phyloP scores from a whole-genome alignment of 2,888 invertebrate species.

The Eremobia ochroleuca region DNA sequence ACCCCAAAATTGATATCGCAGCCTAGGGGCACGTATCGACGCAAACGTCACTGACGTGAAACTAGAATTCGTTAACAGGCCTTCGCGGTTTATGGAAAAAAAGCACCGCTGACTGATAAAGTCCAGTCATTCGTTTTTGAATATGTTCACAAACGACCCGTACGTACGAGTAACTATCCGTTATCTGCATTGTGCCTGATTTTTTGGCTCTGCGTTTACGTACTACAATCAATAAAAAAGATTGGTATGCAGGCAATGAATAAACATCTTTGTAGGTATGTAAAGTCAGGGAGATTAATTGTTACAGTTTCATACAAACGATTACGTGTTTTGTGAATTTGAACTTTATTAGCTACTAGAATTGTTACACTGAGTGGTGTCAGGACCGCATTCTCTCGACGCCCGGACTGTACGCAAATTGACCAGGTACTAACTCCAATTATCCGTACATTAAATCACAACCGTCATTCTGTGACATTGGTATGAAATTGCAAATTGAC shows the following conservation, averaged over 20 bases:
- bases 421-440: not conserved
- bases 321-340: too few species aligned
- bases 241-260: not conserved
- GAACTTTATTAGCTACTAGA: too few species aligned
- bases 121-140: constrained; percentile 62
- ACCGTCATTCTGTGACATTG: not conserved
- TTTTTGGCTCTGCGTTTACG: constrained; percentile 12
- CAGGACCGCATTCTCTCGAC: too few species aligned
- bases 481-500: not conserved
- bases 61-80: constrained; percentile 52
- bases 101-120: constrained; percentile 57
- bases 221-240: constrained; percentile 29
- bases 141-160: constrained; percentile 64
- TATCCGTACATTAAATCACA: not conserved
- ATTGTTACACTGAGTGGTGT: too few species aligned
- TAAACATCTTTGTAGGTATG: not conserved
- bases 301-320: too few species aligned
- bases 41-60: constrained; percentile 47
- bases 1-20: constrained; percentile 29
- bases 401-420: too few species aligned
- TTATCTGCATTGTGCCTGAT: constrained; percentile 33
- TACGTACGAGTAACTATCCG: constrained; percentile 31
- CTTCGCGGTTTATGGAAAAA: constrained; percentile 26
- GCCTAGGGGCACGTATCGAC: constrained; percentile 47
- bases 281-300: not conserved